Evolutionary conservation across 2,113 vertebrate genomes (phyloP), one percentile per base, ranked within the genome.

Genomic region (Illadopsis cleaveri): DNA sequence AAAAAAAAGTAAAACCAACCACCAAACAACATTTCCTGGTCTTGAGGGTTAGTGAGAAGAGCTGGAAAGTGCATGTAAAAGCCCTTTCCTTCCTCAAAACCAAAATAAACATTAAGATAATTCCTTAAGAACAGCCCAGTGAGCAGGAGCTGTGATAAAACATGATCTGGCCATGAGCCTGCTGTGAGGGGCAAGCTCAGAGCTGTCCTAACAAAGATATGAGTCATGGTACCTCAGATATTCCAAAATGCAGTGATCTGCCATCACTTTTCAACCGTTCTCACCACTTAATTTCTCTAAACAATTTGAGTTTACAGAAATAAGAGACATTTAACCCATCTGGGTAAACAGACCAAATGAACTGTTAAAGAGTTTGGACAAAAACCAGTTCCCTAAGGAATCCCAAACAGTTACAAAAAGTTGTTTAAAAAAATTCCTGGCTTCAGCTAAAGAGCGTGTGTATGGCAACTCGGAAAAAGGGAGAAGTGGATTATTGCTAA

Each of bases 1-100:
- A 3, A 15, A 17, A 12, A 19, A 38, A 47, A 5, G 3, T 8
- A 30, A 45, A 45, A 28, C 1, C 27, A n/a, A n/a, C 11, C 4
- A 30, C 14, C 22, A 22, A 42, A 21, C 7, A 40, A 44, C 30
- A 31, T 12, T 64, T 89, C 23, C n/a, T 73, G 9, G 15, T 20
- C 45, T 56, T 72, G 6, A 64, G 28, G 31, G 62, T 78, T 65
- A 62, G 35, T 64, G 12, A 56, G 22, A 66, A 53, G 30, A 38
- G 16, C 22, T 65, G 48, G 10, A 30, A 54, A 69, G n/a, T 57
- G 42, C 16, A 35, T 28, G 7, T 60, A 61, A 80, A 77, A 86
- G 21, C 31, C 25, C 22, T 7, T 76, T 83, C 28, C n/a, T 61
- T 83, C 35, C 37, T 83, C 45, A 69, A 69, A 77, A 30, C 30